Evolutionary conservation across 2,888 invertebrate species (phyloP), one percentile per base, ranked within the genome.

Genomic region (Drosophila greeni): DNA sequence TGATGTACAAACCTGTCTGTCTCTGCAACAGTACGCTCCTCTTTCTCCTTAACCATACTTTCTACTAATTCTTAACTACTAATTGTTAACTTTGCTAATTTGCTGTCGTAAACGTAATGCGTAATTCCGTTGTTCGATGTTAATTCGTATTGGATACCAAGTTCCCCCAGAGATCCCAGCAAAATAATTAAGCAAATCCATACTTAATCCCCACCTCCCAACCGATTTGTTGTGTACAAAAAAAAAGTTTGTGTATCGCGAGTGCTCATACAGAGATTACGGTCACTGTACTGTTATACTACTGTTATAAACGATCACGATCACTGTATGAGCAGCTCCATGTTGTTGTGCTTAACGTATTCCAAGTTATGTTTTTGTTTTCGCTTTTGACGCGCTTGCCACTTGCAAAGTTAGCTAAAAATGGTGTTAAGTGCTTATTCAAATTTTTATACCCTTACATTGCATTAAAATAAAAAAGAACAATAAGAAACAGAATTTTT

Each of bases 291-390:
- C 36, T 59, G 59, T 31, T 57, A 42, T 23, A 34, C 36, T 36
- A 18, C 45, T 24, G 37, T 59, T 24, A 16, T 57, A 58, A 47
- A 52, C 20, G 26, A 39, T 43, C 51, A 51, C 53, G 14, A 47
- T 66, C 62, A 33, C 66, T 65, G 54, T 82, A 60, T 68, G 56
- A 51, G 29, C 56, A 73, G 60, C 64, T 66, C 48, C 53, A 58
- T 71, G 61, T 83, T 68, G 84, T 84, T 84, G 79, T 79, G 79
- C 79, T 84, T 79, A 76, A 70, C 82, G 85, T 82, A 80, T 84
- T 84, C 67, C 58, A 84, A 74, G 56, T 70, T 57, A 48, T 71
- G 6, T 47, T 66, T 58, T 64, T 65, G 43, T 60, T 73, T 73
- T 71, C 33, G 55, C 52, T 47, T 68, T 51, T 37, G 18, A 68